Percentiles rank a stretch among this genome's conserved stretches.
phyloP scores from a whole-genome alignment of 2,113 vertebrate species.

The Crotalus viridis region DNA sequence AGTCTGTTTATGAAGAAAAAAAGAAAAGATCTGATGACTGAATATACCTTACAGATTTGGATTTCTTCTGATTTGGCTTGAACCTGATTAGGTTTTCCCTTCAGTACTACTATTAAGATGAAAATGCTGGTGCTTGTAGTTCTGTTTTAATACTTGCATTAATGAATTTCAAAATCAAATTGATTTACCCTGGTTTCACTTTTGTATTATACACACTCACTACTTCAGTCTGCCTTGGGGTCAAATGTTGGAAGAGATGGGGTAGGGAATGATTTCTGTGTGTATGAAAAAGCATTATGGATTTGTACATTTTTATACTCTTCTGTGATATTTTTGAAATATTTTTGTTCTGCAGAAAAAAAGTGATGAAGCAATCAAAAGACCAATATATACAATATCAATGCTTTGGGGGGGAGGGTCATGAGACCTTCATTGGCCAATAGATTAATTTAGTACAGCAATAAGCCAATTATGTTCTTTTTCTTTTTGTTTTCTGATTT shows the following conservation, averaged over 20 bases:
- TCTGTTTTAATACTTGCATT: constrained; percentile 58
- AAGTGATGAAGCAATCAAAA: constrained; percentile 77
- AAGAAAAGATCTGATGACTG: constrained; percentile 36
- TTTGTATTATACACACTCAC: constrained; percentile 71
- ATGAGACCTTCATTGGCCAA: constrained; percentile 71
- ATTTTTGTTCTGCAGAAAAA: constrained; percentile 74
- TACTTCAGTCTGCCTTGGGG: constrained; percentile 71
- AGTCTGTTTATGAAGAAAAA: constrained; percentile 13
- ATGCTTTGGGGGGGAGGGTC: constrained; percentile 53
- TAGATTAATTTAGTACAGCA: constrained; percentile 69
- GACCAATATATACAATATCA: constrained; percentile 68
- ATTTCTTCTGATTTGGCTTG: constrained; percentile 62
- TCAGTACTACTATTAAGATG: constrained; percentile 13
- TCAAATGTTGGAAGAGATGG: constrained; percentile 58
- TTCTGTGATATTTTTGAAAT: constrained; percentile 77
- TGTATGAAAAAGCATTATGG: constrained; percentile 76
- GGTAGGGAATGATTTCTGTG: constrained; percentile 62
- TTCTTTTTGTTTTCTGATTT: constrained; percentile 4
- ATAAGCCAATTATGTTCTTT: constrained; percentile 70
- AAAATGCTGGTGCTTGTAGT: constrained; percentile 51
- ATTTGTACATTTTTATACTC: constrained; percentile 75
- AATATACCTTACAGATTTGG: constrained; percentile 46
- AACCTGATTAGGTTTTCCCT: constrained; percentile 42
- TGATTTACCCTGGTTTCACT: constrained; percentile 59
- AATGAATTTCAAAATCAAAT: constrained; percentile 36